Percentiles rank a stretch among this genome's conserved stretches.
phyloP scores from a whole-genome alignment of 2,797 vertebrate species.

The Cyclura pinguis region DNA sequence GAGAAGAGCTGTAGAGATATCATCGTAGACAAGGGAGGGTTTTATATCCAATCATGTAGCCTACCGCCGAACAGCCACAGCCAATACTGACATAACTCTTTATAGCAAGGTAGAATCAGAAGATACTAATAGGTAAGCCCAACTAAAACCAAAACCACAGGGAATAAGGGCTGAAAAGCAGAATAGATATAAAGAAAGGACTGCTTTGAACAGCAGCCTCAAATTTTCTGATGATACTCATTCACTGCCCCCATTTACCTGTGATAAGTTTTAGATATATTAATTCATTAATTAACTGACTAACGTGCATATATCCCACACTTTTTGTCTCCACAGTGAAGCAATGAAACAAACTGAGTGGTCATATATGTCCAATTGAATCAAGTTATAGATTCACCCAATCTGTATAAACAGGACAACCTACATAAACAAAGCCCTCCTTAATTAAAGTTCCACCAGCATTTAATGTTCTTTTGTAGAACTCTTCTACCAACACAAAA shows the following conservation, averaged over 20 bases:
- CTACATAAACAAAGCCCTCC: neutral
- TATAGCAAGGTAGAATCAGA: neutral
- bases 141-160: neutral
- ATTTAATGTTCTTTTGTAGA: neutral
- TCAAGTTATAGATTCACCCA: no score
- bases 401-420: neutral
- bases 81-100: neutral
- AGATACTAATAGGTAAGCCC: neutral
- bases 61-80: no score
- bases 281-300: neutral
- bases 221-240: neutral
- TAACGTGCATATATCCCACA: neutral
- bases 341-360: neutral
- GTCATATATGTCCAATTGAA: neutral
- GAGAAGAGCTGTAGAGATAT: neutral
- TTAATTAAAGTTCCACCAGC: neutral
- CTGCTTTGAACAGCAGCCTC: neutral
- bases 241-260: neutral
- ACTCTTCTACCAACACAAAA: neutral
- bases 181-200: neutral
- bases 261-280: neutral
- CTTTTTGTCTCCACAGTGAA: neutral
- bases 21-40: neutral
- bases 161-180: neutral
- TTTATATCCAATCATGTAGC: neutral